These are phyloP conservation scores for Crotalus helleri DNA, from an alignment of 2,113 vertebrate species.

Conservation along the genomic window DNA sequence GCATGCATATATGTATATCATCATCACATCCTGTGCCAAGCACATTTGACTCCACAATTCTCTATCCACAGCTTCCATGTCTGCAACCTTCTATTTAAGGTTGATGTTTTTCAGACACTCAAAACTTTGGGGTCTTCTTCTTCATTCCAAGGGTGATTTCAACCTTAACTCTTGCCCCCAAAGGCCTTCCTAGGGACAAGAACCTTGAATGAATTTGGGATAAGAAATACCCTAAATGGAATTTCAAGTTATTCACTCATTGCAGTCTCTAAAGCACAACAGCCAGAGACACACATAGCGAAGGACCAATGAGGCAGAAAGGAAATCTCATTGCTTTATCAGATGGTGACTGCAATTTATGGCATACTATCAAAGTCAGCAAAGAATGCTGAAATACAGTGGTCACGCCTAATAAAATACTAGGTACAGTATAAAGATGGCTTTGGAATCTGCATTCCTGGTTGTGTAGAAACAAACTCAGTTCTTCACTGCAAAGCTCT, in stretches of 20 bases:
- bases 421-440: constrained; percentile 55
- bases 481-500: constrained; percentile 22
- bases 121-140: too few species aligned
- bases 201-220: constrained; percentile 31
- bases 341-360: constrained; percentile 65
- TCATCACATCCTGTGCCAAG: too few species aligned
- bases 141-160: not conserved
- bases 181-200: not conserved
- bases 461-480: not conserved
- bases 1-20: too few species aligned
- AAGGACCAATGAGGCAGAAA: constrained; percentile 66
- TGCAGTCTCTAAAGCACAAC: constrained; percentile 50
- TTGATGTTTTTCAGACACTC: too few species aligned
- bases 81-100: too few species aligned
- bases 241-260: constrained; percentile 29
- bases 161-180: not conserved
- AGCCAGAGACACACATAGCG: constrained; percentile 1
- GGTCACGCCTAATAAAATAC: constrained; percentile 64
- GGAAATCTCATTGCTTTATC: constrained; percentile 68
- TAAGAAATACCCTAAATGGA: not conserved
- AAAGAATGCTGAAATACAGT: constrained; percentile 67
- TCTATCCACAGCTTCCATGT: too few species aligned
- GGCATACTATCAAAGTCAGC: constrained; percentile 61
- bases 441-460: constrained; percentile 43
- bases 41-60: too few species aligned